These are phyloP conservation scores for Apistogramma diplotaenia DNA, from an alignment of 2,113 vertebrate species.

Conservation along the genomic window DNA sequence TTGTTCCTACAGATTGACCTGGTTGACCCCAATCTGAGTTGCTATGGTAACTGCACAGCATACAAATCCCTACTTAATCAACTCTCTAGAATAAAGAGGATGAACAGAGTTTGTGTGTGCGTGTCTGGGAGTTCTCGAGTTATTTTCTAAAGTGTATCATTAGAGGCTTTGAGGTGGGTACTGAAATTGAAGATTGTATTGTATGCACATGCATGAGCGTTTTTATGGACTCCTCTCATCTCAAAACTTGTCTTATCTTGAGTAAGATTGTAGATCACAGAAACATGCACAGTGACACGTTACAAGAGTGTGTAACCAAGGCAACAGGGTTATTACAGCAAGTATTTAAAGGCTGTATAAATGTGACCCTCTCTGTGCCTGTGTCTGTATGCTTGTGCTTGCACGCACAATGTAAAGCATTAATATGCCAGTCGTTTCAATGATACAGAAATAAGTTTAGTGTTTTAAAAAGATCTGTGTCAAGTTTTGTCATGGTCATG, in stretches of 20 bases:
- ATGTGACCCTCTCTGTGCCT: not conserved
- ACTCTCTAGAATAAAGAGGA: not conserved
- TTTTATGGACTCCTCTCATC: not conserved
- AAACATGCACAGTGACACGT: not conserved
- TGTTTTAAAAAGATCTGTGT: not conserved
- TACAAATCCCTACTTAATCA: slow-evolving; percentile 53
- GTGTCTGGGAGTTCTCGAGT: not conserved
- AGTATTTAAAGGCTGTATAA: not conserved
- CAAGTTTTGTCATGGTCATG: not conserved
- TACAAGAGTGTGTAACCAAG: not conserved
- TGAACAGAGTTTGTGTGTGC: not conserved
- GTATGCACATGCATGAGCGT: not conserved
- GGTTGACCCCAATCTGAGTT: slow-evolving; percentile 36
- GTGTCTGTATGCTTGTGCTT: not conserved
- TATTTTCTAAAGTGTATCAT: slow-evolving; percentile 1
- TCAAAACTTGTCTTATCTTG: not conserved
- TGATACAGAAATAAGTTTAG: not conserved
- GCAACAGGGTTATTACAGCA: not conserved
- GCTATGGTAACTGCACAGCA: slow-evolving; percentile 28
- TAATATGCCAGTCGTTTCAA: not conserved
- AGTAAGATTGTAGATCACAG: not conserved
- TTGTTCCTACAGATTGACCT: slow-evolving; percentile 28
- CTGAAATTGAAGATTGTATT: not conserved
- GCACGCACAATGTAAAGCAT: not conserved
- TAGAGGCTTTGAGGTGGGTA: not conserved